Percentiles rank a stretch among this genome's conserved stretches.
Conservation (phyloP, 2,113 vertebrate species). For the Neofelis nebulosa region DNA sequence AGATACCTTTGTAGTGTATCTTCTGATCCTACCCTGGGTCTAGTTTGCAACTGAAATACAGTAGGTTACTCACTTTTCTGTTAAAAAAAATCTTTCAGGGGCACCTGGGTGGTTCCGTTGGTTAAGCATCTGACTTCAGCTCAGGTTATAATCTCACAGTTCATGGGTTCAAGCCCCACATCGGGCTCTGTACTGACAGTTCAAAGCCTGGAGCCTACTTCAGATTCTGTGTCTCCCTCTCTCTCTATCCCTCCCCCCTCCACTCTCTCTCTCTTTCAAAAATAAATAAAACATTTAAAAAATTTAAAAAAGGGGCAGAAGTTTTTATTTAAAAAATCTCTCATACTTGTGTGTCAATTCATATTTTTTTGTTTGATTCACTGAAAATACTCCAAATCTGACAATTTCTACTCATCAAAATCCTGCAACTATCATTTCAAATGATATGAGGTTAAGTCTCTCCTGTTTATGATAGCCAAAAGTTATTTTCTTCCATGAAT, state of each 20-base stretch:
- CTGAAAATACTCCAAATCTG: background rate
- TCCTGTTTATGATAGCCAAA: background rate
- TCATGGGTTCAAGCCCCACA: no score
- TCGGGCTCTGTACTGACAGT: no score
- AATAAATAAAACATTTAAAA: no score
- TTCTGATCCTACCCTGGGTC: background rate
- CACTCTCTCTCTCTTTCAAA: no score
- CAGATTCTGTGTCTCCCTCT: no score
- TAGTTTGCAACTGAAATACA: conserved; percentile 9
- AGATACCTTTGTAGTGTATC: background rate
- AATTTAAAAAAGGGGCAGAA: no score
- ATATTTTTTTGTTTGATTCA: background rate
- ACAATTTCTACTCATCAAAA: background rate
- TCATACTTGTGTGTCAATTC: background rate
- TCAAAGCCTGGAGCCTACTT: no score
- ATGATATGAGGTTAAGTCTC: background rate
- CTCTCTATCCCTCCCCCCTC: no score
- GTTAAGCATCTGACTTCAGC: no score
- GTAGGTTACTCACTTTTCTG: background rate
- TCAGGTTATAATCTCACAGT: no score
- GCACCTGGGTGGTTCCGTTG: no score
- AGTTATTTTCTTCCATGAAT: background rate
- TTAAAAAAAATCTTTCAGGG: background rate
- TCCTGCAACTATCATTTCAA: background rate
- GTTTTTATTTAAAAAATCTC: background rate